A percentile compares a stretch with the other conserved stretches of the same genome.
These are phyloP conservation scores for Microctenopoma stevenorrisi DNA, from an alignment of 2,797 vertebrate species.

Conservation along the genomic window DNA sequence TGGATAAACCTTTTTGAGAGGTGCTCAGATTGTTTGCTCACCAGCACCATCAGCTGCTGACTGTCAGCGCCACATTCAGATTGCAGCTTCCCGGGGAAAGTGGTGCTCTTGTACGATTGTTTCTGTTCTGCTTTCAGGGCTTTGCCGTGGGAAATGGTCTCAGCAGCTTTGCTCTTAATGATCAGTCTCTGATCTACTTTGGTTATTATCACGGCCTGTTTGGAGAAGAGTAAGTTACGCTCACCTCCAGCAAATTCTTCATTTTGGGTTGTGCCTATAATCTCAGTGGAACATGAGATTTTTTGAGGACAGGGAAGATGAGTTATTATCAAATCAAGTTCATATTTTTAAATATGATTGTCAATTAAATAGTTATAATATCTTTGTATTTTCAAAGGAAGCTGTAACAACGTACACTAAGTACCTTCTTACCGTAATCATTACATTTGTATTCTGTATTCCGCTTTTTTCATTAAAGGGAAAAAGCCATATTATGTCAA, in stretches of 20 bases:
- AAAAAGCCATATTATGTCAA: no score
- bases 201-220: slow-evolving; percentile 86
- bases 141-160: slow-evolving; percentile 85
- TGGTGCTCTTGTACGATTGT: not conserved
- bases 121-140: slow-evolving; percentile 65
- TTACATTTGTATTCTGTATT: no score
- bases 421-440: no score
- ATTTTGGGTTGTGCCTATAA: not conserved
- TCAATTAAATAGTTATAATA: not conserved
- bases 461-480: no score
- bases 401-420: no score
- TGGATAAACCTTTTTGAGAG: slow-evolving; percentile 3
- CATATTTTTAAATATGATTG: not conserved
- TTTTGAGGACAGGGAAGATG: not conserved
- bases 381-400: not conserved
- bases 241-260: no score
- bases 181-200: slow-evolving; percentile 83
- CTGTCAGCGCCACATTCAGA: not conserved
- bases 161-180: slow-evolving; percentile 80
- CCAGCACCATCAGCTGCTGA: not conserved
- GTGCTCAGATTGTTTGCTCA: not conserved
- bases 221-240: slow-evolving; percentile 81
- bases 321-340: not conserved
- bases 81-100: not conserved
- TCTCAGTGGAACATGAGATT: not conserved